A percentile compares a stretch with the other conserved stretches of the same genome.
Conservation (phyloP, 2,113 vertebrate species). For the Xiphophorus couchianus region DNA sequence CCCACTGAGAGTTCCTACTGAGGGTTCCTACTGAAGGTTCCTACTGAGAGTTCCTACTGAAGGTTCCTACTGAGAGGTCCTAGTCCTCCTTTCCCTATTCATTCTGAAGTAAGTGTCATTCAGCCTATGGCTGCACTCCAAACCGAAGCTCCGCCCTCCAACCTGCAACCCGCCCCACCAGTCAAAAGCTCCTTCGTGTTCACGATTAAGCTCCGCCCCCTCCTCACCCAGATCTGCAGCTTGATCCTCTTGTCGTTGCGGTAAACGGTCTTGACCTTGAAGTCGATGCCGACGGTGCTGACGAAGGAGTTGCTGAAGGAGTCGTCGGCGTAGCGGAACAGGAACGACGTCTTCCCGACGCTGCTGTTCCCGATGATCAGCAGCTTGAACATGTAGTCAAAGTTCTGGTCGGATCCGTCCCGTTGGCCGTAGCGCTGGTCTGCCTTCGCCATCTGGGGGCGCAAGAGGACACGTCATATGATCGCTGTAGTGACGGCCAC, state of each 20-base stretch:
- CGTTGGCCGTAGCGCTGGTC: slow-evolving; percentile 91
- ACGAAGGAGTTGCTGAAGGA: slow-evolving; percentile 97
- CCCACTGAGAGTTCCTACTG: too few relatives aligned
- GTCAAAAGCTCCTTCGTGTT: background rate
- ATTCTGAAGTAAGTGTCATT: background rate
- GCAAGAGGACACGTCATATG: background rate
- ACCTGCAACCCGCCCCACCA: too few relatives aligned
- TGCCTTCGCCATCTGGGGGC: slow-evolving; percentile 92
- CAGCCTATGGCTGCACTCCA: too few relatives aligned
- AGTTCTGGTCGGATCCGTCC: slow-evolving; percentile 97
- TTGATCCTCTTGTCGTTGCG: slow-evolving; percentile 98
- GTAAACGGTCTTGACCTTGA: slow-evolving; percentile 98
- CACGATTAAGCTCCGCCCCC: background rate
- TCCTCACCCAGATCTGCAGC: slow-evolving; percentile 97
- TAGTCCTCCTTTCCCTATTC: too few relatives aligned
- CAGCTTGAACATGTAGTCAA: slow-evolving; percentile 99
- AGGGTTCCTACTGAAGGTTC: too few relatives aligned
- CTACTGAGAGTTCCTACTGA: too few relatives aligned
- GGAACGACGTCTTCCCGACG: slow-evolving; percentile 96
- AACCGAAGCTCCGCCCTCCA: too few relatives aligned
- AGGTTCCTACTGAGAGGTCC: too few relatives aligned
- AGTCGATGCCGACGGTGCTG: slow-evolving; percentile 98
- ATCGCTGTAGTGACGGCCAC: background rate
- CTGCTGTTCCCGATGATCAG: slow-evolving; percentile 99
- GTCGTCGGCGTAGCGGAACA: slow-evolving; percentile 96